Percentiles rank a stretch among this genome's conserved stretches.
Conservation (phyloP, 2,797 vertebrate genomes). For the Gymnothorax javanicus region DNA sequence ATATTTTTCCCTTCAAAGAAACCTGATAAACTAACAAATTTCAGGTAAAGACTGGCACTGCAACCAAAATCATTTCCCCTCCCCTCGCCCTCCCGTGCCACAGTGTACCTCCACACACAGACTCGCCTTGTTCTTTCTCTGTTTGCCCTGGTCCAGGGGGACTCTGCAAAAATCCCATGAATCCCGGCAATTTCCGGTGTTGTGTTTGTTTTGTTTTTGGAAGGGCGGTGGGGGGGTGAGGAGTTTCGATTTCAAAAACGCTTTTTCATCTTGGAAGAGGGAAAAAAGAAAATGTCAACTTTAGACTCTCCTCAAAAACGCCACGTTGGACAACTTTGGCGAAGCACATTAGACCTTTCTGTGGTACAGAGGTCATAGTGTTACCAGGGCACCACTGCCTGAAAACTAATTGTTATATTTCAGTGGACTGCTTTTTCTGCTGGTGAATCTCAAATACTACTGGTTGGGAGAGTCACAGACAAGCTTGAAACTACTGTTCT, state of each 20-base stretch:
- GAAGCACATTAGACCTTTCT: background rate
- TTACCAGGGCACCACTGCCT: background rate
- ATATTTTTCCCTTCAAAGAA: background rate
- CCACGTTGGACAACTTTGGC: background rate
- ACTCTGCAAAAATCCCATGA: constrained; percentile 78
- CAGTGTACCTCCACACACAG: constrained; percentile 61
- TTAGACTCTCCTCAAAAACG: background rate
- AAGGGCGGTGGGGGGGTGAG: constrained; percentile 39
- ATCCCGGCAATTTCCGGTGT: constrained; percentile 79
- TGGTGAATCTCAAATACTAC: constrained; percentile 36
- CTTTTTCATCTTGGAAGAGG: constrained; percentile 48
- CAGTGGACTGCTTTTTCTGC: constrained; percentile 7
- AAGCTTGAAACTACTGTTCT: too few species aligned
- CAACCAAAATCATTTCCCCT: background rate
- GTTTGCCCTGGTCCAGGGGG: constrained; percentile 63
- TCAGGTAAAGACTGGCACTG: background rate
- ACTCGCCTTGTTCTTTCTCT: constrained; percentile 68
- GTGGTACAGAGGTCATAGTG: background rate
- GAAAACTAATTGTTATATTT: too few species aligned
- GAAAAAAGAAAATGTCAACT: background rate
- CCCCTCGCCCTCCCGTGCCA: constrained; percentile 4
- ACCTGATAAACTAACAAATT: background rate
- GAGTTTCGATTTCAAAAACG: constrained; percentile 69
- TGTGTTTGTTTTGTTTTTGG: constrained; percentile 72
- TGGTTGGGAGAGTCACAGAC: background rate